A percentile compares a stretch with the other conserved stretches of the same genome.
Evolutionary conservation across 2,888 invertebrate species (phyloP).

Genomic region (Dryadula phaetusa): DNA sequence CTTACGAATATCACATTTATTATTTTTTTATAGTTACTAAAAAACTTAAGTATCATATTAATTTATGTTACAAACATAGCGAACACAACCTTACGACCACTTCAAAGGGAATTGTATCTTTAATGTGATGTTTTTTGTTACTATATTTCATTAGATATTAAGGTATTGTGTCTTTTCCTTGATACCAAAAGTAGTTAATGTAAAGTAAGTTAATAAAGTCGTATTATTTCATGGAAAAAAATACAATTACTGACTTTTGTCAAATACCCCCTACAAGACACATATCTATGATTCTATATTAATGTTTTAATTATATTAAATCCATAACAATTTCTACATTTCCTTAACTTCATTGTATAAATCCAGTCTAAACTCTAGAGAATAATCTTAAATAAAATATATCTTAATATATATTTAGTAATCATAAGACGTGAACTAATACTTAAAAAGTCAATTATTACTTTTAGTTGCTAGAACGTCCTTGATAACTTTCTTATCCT

Average conservation of each 20-base stretch:
- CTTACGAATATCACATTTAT: conserved; percentile 19
- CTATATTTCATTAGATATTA: neutral
- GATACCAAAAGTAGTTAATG: too few relatives aligned
- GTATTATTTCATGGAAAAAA: neutral
- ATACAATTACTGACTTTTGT: neutral
- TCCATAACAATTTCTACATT: neutral
- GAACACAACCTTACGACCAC: conserved; percentile 1
- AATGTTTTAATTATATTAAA: neutral
- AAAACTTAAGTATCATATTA: neutral
- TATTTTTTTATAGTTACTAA: neutral
- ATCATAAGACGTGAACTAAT: conserved; percentile 2
- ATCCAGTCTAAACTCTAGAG: neutral
- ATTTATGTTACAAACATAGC: neutral
- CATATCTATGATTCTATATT: neutral
- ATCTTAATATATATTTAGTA: neutral
- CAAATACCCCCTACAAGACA: neutral
- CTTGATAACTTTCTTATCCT: neutral
- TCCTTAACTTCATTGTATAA: neutral
- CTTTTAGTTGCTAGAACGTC: neutral
- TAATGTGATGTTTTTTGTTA: neutral
- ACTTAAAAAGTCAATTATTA: neutral
- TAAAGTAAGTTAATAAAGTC: neutral
- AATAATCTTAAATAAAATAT: conserved; percentile 1
- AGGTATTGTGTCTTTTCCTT: too few relatives aligned
- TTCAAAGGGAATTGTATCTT: neutral